Base-by-base conservation (phyloP, 2,888 invertebrate genomes). In the Monochamus alternatus region DNA sequence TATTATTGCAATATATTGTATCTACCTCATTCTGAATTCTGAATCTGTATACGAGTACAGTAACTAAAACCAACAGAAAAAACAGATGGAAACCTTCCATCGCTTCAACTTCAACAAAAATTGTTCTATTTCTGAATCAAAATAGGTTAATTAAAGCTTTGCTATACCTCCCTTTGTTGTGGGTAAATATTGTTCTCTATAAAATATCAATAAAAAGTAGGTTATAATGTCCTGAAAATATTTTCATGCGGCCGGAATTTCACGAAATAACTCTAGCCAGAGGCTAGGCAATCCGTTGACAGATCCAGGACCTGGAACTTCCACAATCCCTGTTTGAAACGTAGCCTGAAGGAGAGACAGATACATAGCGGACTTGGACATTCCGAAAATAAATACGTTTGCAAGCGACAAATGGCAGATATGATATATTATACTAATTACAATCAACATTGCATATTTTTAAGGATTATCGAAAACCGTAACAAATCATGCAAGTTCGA, bases 221-320 rank as follows among this genome's bases (percentile, higher is more conserved):
- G 31, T 38, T 38, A 38, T 38, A 38, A 38, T 38, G 38, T 38
- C 55, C 43, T 14, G 52, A 32, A 52, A 67, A 67, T 58, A 67
- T 67, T 58, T 67, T 64, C 51, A 51, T 52, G 22, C 51, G 31
- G 55, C 8, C 8, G 58, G 14, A 14, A 58, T 67, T 55, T 31
- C 38, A 32, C 7, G 38, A 58, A 67, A 67, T 55, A 67, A 58
- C 38, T 55, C 22, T 12, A 14, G 32, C 67, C 43, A 30, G 67
- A 67, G 58, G 67, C 67, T 31, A 67, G 55, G n/a, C 66, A 51
- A 66, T 51, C 52, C 67, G 67, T 58, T 67, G 67, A 67, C 66
- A 67, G 32, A 55, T 31, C 22, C 52, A 67, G 55, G 66, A 58
- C 58, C 58, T 32, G 58, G 32, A 67, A 67, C 32, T 67, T 67